Conservation (phyloP, 2,797 vertebrate genomes). For the Lemur catta region DNA sequence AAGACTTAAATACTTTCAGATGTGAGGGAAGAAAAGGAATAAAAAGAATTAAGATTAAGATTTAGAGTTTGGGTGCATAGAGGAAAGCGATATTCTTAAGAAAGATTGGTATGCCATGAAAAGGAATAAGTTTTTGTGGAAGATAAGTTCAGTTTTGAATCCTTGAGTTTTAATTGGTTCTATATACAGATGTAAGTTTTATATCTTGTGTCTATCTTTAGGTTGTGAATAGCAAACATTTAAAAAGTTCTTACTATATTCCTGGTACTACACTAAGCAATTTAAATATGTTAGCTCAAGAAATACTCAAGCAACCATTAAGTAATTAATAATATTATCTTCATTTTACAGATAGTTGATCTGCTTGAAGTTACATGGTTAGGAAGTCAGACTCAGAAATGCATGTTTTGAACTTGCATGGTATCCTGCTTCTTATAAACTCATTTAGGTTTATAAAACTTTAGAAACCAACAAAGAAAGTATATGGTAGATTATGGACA, state of each 20-base stretch:
- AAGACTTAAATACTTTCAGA: neutral
- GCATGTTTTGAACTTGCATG: neutral
- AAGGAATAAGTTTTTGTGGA: neutral
- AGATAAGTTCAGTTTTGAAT: constrained; percentile 13
- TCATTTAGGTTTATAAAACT: neutral
- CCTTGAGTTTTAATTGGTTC: neutral
- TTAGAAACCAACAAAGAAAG: neutral
- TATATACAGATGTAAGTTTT: neutral
- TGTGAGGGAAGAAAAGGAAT: neutral
- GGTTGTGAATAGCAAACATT: constrained; percentile 19
- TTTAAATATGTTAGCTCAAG: constrained; percentile 36
- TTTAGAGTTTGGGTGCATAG: neutral
- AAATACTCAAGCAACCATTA: constrained; percentile 46
- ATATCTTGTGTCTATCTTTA: neutral
- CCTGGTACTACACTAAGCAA: neutral
- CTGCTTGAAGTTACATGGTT: neutral
- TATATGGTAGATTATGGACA: neutral
- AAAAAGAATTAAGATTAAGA: neutral
- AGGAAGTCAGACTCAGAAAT: neutral
- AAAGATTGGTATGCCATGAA: neutral
- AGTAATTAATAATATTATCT: neutral
- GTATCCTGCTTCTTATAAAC: neutral
- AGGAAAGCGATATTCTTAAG: neutral
- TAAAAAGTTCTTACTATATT: neutral
- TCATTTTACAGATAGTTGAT: neutral